A percentile compares a stretch with the other conserved stretches of the same genome.
phyloP scores from a whole-genome alignment of 92 coral and sea anemone species.

The Phenganax marumi region DNA sequence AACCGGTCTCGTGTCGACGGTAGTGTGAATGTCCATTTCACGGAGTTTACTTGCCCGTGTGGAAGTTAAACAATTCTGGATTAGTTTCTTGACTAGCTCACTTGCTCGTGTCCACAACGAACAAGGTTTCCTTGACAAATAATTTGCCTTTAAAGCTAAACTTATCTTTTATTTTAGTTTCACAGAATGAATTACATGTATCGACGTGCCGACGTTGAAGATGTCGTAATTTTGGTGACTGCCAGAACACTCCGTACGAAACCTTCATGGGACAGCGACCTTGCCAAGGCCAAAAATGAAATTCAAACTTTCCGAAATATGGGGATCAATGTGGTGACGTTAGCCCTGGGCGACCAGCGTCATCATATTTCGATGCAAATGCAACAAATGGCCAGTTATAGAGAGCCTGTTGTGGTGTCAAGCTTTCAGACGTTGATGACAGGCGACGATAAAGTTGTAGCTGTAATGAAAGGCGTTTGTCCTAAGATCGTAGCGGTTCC shows the following conservation, averaged over 20 bases:
- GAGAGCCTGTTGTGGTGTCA: background rate
- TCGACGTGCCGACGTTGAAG: slow-evolving; percentile 2
- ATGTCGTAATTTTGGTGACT: slow-evolving; percentile 24
- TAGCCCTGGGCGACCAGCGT: slow-evolving; percentile 17
- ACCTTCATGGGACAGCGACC: background rate
- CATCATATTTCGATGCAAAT: slow-evolving; percentile 14
- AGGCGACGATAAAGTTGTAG: background rate
- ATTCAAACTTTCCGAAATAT: background rate
- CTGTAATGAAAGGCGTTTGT: slow-evolving; percentile 2
- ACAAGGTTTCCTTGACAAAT: too few species aligned
- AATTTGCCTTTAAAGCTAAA: too few species aligned
- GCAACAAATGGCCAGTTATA: slow-evolving; percentile 1
- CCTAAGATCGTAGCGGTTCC: background rate
- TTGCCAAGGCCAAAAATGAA: background rate
- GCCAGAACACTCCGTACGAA: background rate
- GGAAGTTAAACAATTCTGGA: too few species aligned
- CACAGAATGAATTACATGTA: slow-evolving; percentile 24
- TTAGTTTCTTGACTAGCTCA: too few species aligned
- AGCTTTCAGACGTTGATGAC: background rate
- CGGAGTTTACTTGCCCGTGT: too few species aligned
- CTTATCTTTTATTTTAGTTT: background rate
- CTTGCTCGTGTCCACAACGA: too few species aligned
- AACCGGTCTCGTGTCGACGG: too few species aligned
- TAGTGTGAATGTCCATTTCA: too few species aligned
- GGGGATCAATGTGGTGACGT: slow-evolving; percentile 6